These are phyloP conservation scores for Pangasius macronema DNA, from an alignment of 2,797 vertebrate species.

Conservation along the genomic window DNA sequence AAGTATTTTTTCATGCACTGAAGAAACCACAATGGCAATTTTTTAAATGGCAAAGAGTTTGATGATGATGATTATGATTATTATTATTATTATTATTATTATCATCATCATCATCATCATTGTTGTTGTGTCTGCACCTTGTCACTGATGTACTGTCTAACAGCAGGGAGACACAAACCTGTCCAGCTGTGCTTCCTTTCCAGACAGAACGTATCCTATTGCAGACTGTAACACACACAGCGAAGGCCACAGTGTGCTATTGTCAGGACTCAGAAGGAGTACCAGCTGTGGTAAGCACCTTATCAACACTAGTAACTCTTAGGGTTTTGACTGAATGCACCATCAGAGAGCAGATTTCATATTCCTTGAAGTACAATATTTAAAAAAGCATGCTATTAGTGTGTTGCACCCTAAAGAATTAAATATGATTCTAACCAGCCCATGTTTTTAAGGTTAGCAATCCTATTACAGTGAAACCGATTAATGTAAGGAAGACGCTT, in stretches of 20 bases:
- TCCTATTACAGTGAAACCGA: slow-evolving; percentile 9
- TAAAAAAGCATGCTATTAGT: neutral
- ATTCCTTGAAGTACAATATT: neutral
- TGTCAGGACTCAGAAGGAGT: neutral
- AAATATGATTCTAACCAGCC: neutral
- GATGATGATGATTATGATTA: neutral
- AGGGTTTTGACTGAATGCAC: neutral
- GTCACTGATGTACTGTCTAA: neutral
- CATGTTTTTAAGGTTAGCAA: neutral
- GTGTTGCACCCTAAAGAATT: neutral
- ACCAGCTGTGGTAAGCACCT: neutral
- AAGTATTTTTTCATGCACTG: neutral
- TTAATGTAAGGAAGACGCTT: neutral
- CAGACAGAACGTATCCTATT: neutral
- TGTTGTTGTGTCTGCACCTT: neutral
- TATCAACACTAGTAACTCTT: neutral
- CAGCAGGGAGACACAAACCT: neutral
- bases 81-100: neutral
- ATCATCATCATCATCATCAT: neutral
- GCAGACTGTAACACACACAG: neutral
- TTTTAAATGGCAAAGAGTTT: neutral
- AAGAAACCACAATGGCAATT: neutral
- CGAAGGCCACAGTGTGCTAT: neutral
- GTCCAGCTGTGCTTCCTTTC: neutral
- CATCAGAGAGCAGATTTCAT: neutral